These are phyloP conservation scores for Synanthedon formicaeformis DNA, from an alignment of 2,888 invertebrate genomes.

Conservation along the genomic window DNA sequence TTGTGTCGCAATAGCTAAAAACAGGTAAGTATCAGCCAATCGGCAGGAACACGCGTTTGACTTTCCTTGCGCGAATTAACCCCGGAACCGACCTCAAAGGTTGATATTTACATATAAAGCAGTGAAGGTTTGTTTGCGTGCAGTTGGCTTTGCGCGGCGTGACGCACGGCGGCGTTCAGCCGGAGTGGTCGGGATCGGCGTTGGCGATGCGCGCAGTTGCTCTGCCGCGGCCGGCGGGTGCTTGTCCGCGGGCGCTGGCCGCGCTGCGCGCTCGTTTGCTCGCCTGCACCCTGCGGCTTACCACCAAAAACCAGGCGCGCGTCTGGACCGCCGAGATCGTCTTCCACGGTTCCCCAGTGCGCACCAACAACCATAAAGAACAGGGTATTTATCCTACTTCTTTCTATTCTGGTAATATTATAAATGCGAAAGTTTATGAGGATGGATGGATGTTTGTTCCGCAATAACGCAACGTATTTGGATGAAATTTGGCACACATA, in stretches of 20 bases:
- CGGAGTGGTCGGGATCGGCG: conserved; percentile 92
- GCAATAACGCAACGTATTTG: background rate
- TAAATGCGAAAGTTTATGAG: no score
- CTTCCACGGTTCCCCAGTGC: conserved; percentile 83
- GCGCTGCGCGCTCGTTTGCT: conserved; percentile 83
- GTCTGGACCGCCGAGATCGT: conserved; percentile 94
- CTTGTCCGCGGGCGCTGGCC: conserved; percentile 68
- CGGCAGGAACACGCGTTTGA: no score
- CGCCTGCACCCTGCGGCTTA: conserved; percentile 85
- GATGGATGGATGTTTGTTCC: no score
- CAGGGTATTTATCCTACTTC: conserved; percentile 65
- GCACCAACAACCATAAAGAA: conserved; percentile 85
- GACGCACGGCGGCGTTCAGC: conserved; percentile 91
- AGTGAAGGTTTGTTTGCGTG: background rate
- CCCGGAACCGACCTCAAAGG: no score
- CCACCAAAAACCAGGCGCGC: conserved; percentile 80
- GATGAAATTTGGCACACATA: no score
- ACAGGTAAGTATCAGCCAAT: no score
- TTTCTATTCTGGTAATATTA: no score
- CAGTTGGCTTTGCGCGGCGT: conserved; percentile 84
- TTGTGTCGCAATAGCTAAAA: no score
- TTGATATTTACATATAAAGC: no score
- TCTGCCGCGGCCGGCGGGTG: conserved; percentile 75
- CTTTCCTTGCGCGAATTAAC: no score
- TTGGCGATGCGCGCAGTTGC: conserved; percentile 83